Evolutionary conservation across 2,888 invertebrate species (phyloP).

Genomic region (Gymnoscelis rufifasciata): DNA sequence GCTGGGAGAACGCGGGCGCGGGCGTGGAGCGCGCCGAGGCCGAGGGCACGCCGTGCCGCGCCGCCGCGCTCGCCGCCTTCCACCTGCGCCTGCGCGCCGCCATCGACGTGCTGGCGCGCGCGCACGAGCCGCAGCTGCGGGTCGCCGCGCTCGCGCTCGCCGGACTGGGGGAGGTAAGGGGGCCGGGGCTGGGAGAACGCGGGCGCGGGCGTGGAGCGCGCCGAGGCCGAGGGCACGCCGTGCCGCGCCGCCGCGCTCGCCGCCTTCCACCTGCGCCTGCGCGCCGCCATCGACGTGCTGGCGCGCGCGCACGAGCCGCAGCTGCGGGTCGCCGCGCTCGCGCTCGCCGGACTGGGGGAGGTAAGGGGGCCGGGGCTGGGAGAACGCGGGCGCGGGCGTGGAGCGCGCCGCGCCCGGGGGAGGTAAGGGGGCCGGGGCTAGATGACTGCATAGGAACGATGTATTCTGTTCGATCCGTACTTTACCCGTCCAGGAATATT

Average conservation of each 20-base stretch:
- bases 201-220: no score
- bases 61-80: constrained; percentile 94
- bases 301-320: constrained; percentile 80
- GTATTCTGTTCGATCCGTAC: no score
- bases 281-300: constrained; percentile 90
- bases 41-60: constrained; percentile 85
- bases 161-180: constrained; percentile 82
- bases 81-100: constrained; percentile 91
- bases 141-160: constrained; percentile 80
- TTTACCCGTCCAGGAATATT: no score
- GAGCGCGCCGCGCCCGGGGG: constrained; percentile 80
- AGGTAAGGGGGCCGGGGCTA: no score
- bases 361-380: constrained; percentile 88
- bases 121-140: constrained; percentile 60
- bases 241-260: constrained; percentile 93
- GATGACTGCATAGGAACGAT: no score
- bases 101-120: constrained; percentile 90
- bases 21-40: no score
- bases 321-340: constrained; percentile 72
- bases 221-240: constrained; percentile 85
- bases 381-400: no score
- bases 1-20: constrained; percentile 82
- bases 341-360: constrained; percentile 81
- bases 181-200: constrained; percentile 85
- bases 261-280: constrained; percentile 92